These are phyloP conservation scores for Taenaris catops DNA, from an alignment of 2,888 invertebrate genomes.

Conservation along the genomic window DNA sequence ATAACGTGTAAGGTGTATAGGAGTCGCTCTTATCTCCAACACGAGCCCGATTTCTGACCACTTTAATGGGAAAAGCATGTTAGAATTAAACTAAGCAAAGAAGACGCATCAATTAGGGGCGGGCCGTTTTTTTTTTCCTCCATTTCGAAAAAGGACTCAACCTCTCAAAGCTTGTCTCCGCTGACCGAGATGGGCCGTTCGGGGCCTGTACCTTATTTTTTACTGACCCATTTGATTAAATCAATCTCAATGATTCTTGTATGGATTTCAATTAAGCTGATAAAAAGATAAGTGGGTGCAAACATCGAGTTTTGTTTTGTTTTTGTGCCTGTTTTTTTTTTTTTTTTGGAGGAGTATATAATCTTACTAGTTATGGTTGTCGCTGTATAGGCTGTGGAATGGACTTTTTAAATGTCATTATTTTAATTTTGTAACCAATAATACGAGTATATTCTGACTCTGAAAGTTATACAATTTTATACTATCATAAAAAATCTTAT, in stretches of 20 bases:
- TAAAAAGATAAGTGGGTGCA: conserved; percentile 62
- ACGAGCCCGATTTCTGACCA: conserved; percentile 73
- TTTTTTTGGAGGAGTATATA: no score
- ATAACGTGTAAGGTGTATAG: conserved; percentile 77
- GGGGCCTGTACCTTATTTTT: conserved; percentile 63
- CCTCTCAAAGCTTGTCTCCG: conserved; percentile 70
- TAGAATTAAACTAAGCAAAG: conserved; percentile 81
- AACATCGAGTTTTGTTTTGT: conserved; percentile 42
- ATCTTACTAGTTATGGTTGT: no score
- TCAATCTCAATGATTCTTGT: conserved; percentile 73
- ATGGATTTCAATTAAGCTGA: conserved; percentile 69
- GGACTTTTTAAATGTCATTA: no score
- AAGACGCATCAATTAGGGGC: conserved; percentile 80
- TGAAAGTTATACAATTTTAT: no score
- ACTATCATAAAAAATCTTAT: no score
- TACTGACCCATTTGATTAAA: conserved; percentile 71
- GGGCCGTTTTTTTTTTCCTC: conserved; percentile 48
- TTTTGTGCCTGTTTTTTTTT: no score
- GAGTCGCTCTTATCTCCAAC: conserved; percentile 72
- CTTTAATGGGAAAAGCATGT: conserved; percentile 81
- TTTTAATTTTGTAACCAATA: no score
- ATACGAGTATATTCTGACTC: no score
- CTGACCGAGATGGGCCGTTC: conserved; percentile 62
- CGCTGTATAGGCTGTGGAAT: no score
- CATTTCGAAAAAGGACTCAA: conserved; percentile 64